These are phyloP conservation scores for Lordiphosa clarofinis DNA, from an alignment of 1,140 invertebrate species.

Conservation along the genomic window DNA sequence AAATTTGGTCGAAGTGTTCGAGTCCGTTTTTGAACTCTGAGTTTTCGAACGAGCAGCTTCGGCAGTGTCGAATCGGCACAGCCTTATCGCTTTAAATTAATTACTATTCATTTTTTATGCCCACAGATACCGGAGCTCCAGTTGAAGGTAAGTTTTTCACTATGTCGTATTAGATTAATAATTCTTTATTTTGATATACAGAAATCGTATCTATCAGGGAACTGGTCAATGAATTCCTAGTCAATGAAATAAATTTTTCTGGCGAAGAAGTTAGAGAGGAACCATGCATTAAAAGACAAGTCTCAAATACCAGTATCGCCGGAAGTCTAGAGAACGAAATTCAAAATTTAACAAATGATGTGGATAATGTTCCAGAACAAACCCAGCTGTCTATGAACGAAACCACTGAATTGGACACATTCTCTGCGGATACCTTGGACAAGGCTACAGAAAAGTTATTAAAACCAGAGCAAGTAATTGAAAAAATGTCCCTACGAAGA, in stretches of 20 bases:
- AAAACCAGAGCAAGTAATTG: slow-evolving; percentile 50
- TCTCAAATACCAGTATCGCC: slow-evolving; percentile 16
- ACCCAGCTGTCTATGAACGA: slow-evolving; percentile 6
- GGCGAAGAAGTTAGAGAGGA: slow-evolving; percentile 27
- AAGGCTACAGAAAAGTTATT: slow-evolving; percentile 44
- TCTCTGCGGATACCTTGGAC: slow-evolving; percentile 39
- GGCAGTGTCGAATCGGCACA: too few relatives aligned
- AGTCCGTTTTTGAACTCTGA: too few relatives aligned
- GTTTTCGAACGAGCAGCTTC: too few relatives aligned
- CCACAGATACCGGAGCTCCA: neutral
- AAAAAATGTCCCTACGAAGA: slow-evolving; percentile 55
- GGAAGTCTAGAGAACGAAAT: neutral
- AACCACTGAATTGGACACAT: slow-evolving; percentile 15
- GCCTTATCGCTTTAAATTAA: too few relatives aligned
- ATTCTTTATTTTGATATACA: neutral
- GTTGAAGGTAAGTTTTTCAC: slow-evolving; percentile 20
- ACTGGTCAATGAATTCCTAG: slow-evolving; percentile 33
- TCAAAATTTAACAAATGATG: neutral
- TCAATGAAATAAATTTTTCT: slow-evolving; percentile 35
- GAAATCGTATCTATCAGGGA: slow-evolving; percentile 17
- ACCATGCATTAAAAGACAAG: slow-evolving; percentile 39
- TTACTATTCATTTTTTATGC: too few relatives aligned
- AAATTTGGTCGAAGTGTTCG: too few relatives aligned
- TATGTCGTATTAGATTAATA: too few relatives aligned
- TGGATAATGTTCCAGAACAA: slow-evolving; percentile 1